These are phyloP conservation scores for Catamblyrhynchus diadema DNA, from an alignment of 2,797 vertebrate species.

Conservation along the genomic window DNA sequence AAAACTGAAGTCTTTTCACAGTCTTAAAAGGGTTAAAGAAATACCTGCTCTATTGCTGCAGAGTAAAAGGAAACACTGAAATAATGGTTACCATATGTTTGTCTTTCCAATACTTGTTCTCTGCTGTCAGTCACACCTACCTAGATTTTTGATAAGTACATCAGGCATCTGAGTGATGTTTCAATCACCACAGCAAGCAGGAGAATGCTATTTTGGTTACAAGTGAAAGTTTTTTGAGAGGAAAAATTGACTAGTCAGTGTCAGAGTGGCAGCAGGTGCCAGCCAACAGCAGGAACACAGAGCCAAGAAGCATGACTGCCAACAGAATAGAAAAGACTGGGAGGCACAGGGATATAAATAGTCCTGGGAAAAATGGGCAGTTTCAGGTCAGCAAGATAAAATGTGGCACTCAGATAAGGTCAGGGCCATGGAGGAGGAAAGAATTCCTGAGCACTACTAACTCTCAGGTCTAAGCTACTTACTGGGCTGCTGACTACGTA, in stretches of 20 bases:
- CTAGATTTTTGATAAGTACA: background rate
- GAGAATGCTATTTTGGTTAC: background rate
- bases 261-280: background rate
- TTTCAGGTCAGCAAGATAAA: background rate
- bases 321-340: background rate
- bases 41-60: background rate
- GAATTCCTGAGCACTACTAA: background rate
- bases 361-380: background rate
- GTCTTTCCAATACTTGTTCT: background rate
- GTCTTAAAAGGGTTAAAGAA: background rate
- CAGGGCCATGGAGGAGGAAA: background rate
- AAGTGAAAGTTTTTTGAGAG: background rate
- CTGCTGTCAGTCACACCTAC: conserved; percentile 15
- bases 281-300: background rate
- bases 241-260: background rate
- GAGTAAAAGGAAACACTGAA: background rate
- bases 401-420: background rate
- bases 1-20: background rate
- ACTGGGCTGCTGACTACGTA: background rate
- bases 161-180: background rate
- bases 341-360: background rate
- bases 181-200: background rate
- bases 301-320: background rate
- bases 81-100: background rate
- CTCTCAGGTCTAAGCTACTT: background rate